Base-by-base conservation (phyloP, 2,113 vertebrate genomes). In the Ariopsis seemanni region DNA sequence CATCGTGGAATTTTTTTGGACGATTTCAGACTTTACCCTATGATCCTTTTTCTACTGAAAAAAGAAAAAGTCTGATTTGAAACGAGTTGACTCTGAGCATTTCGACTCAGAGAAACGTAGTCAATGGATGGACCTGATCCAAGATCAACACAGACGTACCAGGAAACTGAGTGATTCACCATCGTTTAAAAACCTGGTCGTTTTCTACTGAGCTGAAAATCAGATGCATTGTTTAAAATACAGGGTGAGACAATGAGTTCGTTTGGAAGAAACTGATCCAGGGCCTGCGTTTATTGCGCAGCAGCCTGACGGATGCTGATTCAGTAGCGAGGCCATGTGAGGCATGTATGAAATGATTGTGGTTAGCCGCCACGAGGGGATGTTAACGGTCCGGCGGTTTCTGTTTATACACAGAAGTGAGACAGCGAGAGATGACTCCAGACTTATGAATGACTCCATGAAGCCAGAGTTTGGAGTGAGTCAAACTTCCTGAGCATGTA, bases 371-470 rank as follows among this genome's bases (percentile, higher is more conserved):
- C 71, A 5, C 27, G 69, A 30, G 63, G 81, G 50, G 48, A 87
- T 74, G 71, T 71, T 83, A 87, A 87, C 82, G 48, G 69, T 65
- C 69, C 57, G 57, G 48, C 17, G 57, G 80, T 65, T 87, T 83
- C 42, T 77, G 80, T 83, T 83, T 74, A 74, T 50, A 75, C 67
- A 82, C 79, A 63, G 57, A 34, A 87, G 79, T 1, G 55, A 82
- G 57, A 74, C 77, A 8, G n/a, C 17, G 53, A 87, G 57, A 30
- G 86, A 87, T 87, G 86, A 87, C 86, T 87, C 80, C 79, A 55
- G 17, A 52, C 79, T 82, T 82, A 82, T 87, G 79, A 87, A 87
- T 87, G 86, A 71, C 79, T 82, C 67, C n/a, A 8, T 74, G 50
- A 72, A 48, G 69, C 78, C 78, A 53, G 55, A 14, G 67, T 75